Conservation (phyloP, 2,888 invertebrate genomes). For the Dynastes hyllus region DNA sequence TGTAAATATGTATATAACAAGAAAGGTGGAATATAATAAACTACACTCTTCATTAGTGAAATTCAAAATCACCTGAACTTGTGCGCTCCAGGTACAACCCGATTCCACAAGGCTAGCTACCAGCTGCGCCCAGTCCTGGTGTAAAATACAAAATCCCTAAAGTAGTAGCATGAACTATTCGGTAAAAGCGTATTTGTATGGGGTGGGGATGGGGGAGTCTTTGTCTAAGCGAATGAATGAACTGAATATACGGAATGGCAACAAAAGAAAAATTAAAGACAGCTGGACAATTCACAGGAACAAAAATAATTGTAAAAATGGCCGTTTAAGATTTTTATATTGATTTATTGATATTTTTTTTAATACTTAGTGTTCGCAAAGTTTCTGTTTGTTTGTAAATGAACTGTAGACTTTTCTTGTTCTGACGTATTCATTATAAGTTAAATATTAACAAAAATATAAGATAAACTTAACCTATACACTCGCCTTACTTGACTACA, state of each 20-base stretch:
- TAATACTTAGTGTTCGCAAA: too few relatives aligned
- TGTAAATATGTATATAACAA: neutral
- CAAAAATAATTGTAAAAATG: too few relatives aligned
- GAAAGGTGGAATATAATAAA: slow-evolving; percentile 16
- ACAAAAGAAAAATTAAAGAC: too few relatives aligned
- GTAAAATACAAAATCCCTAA: slow-evolving; percentile 39
- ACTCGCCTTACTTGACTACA: too few relatives aligned
- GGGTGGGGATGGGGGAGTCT: neutral
- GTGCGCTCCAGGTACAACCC: slow-evolving; percentile 87
- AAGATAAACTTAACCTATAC: too few relatives aligned
- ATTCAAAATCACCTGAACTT: slow-evolving; percentile 78
- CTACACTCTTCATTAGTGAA: slow-evolving; percentile 33
- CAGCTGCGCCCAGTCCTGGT: slow-evolving; percentile 88
- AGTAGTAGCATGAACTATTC: neutral
- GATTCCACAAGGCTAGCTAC: slow-evolving; percentile 90
- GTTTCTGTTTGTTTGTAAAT: too few relatives aligned
- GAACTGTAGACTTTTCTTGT: too few relatives aligned
- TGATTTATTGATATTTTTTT: too few relatives aligned
- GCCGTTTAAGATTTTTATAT: too few relatives aligned
- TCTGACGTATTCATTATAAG: too few relatives aligned
- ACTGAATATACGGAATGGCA: neutral
- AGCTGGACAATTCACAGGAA: too few relatives aligned
- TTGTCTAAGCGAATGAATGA: neutral
- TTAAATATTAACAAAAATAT: too few relatives aligned
- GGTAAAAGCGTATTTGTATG: neutral